A percentile compares a stretch with the other conserved stretches of the same genome.
Conservation (phyloP, 1,140 invertebrate genomes). For the Drosophila nigrodunni region DNA sequence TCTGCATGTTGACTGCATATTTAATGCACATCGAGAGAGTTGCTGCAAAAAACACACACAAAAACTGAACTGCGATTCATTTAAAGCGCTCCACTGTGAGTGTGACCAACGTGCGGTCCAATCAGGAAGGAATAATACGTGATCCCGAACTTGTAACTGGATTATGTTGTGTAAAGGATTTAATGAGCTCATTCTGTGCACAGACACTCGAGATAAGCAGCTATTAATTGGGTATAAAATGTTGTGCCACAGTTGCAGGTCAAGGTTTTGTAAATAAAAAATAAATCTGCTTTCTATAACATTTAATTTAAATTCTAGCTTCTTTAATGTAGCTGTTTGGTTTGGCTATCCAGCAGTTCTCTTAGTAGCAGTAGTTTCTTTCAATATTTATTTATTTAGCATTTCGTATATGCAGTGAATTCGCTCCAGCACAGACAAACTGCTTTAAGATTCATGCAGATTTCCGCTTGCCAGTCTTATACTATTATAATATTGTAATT, state of each 20-base stretch:
- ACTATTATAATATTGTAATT: conserved; percentile 21
- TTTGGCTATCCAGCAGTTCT: no score
- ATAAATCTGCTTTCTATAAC: background rate
- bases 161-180: conserved; percentile 16
- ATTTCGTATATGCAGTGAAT: background rate
- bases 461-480: conserved; percentile 12
- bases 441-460: conserved; percentile 25
- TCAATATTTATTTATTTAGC: background rate
- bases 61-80: conserved; percentile 59
- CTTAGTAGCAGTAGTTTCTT: background rate
- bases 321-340: no score
- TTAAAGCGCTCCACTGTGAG: conserved; percentile 42
- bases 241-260: background rate
- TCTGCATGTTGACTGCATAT: conserved; percentile 60
- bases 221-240: conserved; percentile 45
- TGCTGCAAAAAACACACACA: conserved; percentile 18
- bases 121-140: conserved; percentile 44
- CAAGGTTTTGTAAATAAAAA: background rate
- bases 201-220: conserved; percentile 44
- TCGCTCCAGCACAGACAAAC: conserved; percentile 1
- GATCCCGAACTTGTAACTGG: conserved; percentile 15
- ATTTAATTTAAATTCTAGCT: background rate
- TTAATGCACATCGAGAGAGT: conserved; percentile 41
- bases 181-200: conserved; percentile 27
- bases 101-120: conserved; percentile 28